Evolutionary conservation across 2,797 vertebrate genomes (phyloP), one percentile per base, ranked within the genome.

Genomic region (Amphiprion clarkii): DNA sequence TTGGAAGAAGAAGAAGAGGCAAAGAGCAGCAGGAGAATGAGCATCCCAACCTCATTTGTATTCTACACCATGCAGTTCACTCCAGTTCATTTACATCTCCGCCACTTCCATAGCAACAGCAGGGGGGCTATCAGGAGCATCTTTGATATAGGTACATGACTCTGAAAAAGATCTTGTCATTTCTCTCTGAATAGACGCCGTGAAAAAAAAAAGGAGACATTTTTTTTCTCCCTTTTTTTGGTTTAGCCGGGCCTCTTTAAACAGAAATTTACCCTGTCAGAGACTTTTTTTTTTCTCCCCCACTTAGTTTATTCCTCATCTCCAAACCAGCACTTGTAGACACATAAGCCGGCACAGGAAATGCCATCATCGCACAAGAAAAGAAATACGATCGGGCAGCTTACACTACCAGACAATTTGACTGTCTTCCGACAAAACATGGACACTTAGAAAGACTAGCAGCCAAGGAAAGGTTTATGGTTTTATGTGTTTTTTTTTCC

Each of bases 71-170:
- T 83, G 84, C 90, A 96, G 94, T 95, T 96, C 94, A 93, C 94
- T 95, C 93, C 94, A 96, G 95, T 95, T 97, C 94, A 97, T 97
- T 97, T 97, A 96, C 94, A 97, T 96, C 93, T 92, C 93, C 89
- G 62, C 88, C 94, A 94, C 95, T 95, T 96, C 96, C 95, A 96
- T 96, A 95, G 92, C 94, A 96, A 95, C 95, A 96, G 96, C 92
- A 94, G 95, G 95, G 92, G 93, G 94, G 95, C 96, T 94, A 96
- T 96, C 95, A 92, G 94, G 92, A 95, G 91, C 93, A 96, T 96
- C 95, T 97, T 94, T 95, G 94, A 95, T 94, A 96, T 94, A 97
- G 94, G 95, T 96, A 95, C 94, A 94, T 95, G 94, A 95, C 90
- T 92, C 84, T 95, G 93, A 93, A 93, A 88, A 88, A 92, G 81